A percentile compares a stretch with the other conserved stretches of the same genome.
Conservation (phyloP, 30 jellyfish, hydroid and myxozoan species). For the Pelagia noctiluca region DNA sequence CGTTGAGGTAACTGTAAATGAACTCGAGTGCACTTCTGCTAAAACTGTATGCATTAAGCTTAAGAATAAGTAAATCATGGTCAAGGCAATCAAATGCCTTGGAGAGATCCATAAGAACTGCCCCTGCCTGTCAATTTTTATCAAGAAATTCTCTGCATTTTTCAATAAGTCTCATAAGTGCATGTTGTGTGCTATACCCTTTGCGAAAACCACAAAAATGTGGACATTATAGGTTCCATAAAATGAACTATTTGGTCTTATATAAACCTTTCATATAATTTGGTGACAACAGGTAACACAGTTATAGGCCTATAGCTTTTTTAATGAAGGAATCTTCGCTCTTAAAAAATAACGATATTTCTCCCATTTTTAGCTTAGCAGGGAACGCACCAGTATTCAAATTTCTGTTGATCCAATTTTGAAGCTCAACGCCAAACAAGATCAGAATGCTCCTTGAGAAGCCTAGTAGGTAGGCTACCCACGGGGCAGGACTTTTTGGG, state of each 20-base stretch:
- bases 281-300: slow-evolving; percentile 22
- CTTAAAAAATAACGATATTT: slow-evolving; percentile 4
- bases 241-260: neutral
- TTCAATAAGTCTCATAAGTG: slow-evolving; percentile 20
- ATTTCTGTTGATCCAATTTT: too few species aligned
- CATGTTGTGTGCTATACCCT: slow-evolving; percentile 8
- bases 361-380: slow-evolving; percentile 27
- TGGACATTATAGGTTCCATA: slow-evolving; percentile 22
- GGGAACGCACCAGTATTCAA: too few species aligned
- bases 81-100: slow-evolving; percentile 30
- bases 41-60: slow-evolving; percentile 32
- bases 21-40: slow-evolving; percentile 16
- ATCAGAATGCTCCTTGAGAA: too few species aligned
- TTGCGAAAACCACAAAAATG: slow-evolving; percentile 22
- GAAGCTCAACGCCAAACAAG: slow-evolving; percentile 26
- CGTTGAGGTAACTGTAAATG: neutral
- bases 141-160: slow-evolving; percentile 15
- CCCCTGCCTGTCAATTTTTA: too few species aligned
- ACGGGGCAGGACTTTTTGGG: slow-evolving; percentile 16
- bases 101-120: slow-evolving; percentile 23
- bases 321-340: slow-evolving; percentile 24
- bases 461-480: slow-evolving; percentile 24
- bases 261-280: neutral
- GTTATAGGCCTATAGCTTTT: slow-evolving; percentile 12
- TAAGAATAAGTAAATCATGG: slow-evolving; percentile 17